Evolutionary conservation across 2,888 invertebrate genomes (phyloP), one percentile per base, ranked within the genome.

Genomic region (Drosophila phalerata): DNA sequence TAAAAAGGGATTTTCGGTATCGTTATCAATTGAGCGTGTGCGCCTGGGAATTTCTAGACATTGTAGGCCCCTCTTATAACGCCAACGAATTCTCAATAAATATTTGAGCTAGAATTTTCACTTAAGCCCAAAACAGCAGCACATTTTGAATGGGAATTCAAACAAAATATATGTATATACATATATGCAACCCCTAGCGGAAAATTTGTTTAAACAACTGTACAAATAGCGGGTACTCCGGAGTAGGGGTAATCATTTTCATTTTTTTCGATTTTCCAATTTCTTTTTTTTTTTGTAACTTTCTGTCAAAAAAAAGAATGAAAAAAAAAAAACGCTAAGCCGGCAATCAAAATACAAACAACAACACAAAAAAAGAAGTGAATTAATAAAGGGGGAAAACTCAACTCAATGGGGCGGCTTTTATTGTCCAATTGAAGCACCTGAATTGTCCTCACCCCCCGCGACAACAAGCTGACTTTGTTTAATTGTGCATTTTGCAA

Each of bases 141-240:
- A 45, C 49, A 53, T n/a, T 60, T 56, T 66, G 25, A 62, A 73
- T 51, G 58, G 37, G 22, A 61, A 45, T 48, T 53, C 38, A 64
- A 63, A 57, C 37, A 25, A 38, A 15, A 13, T 68, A 30, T 76
- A n/a, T n/a, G n/a, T n/a, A n/a, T n/a, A n/a, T n/a, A n/a, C n/a
- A n/a, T n/a, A 22, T 22, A 28, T 28, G 28, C 28, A 73, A 73
- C 82, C 76, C 83, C 67, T 67, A 67, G 74, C 77, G 62, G 63
- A 55, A 84, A 85, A 82, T 87, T 77, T 84, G 52, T 87, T 87
- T 77, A 85, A 87, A 73, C 84, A 84, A 84, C 84, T 84, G 84
- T 71, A 71, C 83, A 84, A 84, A 84, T 87, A 84, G 42, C 43
- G 22, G 48, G 40, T 22, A 47, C 42, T 25, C 42, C 32, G 47